Evolutionary conservation across 1,140 invertebrate species (phyloP).

Genomic region (Drosophila pachea): DNA sequence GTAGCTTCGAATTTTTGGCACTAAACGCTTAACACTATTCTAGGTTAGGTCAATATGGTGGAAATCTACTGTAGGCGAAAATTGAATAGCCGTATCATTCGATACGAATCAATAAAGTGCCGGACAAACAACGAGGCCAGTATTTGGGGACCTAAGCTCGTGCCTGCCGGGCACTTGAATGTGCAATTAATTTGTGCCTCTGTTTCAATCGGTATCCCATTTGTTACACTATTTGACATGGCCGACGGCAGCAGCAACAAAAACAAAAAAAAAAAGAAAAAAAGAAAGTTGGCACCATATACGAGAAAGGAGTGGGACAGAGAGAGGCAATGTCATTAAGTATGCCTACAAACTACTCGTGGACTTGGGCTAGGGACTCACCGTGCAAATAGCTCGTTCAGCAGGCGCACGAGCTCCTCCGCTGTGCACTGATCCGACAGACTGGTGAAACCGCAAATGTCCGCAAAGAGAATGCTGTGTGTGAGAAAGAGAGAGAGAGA

Average conservation of each 20-base stretch:
- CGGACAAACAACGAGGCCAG: slow-evolving; percentile 13
- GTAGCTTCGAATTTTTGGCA: background rate
- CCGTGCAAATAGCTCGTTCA: slow-evolving; percentile 97
- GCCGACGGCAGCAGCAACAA: slow-evolving; percentile 4
- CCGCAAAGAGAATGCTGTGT: slow-evolving; percentile 95
- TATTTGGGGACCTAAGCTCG: slow-evolving; percentile 13
- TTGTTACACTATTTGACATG: slow-evolving; percentile 29
- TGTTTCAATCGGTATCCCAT: slow-evolving; percentile 13
- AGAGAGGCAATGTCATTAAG: slow-evolving; percentile 45
- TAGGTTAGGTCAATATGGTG: background rate
- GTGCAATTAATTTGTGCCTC: slow-evolving; percentile 51
- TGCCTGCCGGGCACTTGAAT: slow-evolving; percentile 37
- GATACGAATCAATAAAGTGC: slow-evolving; percentile 34
- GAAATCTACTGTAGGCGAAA: background rate
- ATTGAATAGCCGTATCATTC: slow-evolving; percentile 3
- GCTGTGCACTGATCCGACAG: slow-evolving; percentile 97
- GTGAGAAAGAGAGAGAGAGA: slow-evolving; percentile 74
- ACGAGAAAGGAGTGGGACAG: background rate
- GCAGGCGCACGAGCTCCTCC: slow-evolving; percentile 94
- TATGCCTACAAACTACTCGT: slow-evolving; percentile 19
- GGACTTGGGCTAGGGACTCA: slow-evolving; percentile 77
- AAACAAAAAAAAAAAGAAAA: slow-evolving; percentile 13
- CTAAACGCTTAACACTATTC: background rate
- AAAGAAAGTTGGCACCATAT: slow-evolving; percentile 10
- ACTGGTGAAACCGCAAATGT: slow-evolving; percentile 98